Evolutionary conservation across 2,113 vertebrate species (phyloP).

Genomic region (Pao palembangensis): DNA sequence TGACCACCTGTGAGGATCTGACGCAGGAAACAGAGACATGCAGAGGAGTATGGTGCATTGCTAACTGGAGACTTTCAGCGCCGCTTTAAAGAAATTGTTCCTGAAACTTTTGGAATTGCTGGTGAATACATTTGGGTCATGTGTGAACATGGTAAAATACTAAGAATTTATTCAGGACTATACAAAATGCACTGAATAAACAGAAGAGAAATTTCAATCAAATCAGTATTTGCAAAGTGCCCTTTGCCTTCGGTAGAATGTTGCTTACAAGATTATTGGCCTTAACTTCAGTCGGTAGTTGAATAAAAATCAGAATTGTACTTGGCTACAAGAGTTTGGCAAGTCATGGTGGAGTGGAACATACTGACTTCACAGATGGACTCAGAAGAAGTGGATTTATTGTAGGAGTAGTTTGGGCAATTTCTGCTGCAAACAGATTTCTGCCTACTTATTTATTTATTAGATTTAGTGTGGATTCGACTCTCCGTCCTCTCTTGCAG

Average conservation of each 20-base stretch:
- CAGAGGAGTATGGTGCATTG: background rate
- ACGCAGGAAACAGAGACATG: slow-evolving; percentile 10
- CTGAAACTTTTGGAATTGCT: too few relatives aligned
- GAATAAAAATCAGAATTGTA: background rate
- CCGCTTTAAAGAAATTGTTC: background rate
- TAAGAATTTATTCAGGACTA: too few relatives aligned
- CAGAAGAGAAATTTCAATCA: too few relatives aligned
- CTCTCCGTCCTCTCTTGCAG: too few relatives aligned
- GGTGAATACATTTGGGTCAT: too few relatives aligned
- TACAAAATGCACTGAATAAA: too few relatives aligned
- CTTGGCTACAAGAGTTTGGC: slow-evolving; percentile 1
- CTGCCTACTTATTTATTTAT: background rate
- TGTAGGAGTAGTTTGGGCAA: slow-evolving; percentile 10
- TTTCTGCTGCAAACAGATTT: slow-evolving; percentile 11
- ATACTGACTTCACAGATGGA: slow-evolving; percentile 40
- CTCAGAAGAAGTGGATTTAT: slow-evolving; percentile 8
- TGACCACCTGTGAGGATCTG: slow-evolving; percentile 16
- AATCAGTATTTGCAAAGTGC: too few relatives aligned
- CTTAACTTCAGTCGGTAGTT: too few relatives aligned
- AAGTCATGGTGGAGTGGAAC: slow-evolving; percentile 31
- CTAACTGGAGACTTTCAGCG: background rate
- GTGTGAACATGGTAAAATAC: too few relatives aligned
- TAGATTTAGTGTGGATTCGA: background rate
- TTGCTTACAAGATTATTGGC: too few relatives aligned
- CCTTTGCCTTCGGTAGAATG: too few relatives aligned